Evolutionary conservation across 2,797 vertebrate species (phyloP), one percentile per base, ranked within the genome.

Genomic region (Spizella passerina): DNA sequence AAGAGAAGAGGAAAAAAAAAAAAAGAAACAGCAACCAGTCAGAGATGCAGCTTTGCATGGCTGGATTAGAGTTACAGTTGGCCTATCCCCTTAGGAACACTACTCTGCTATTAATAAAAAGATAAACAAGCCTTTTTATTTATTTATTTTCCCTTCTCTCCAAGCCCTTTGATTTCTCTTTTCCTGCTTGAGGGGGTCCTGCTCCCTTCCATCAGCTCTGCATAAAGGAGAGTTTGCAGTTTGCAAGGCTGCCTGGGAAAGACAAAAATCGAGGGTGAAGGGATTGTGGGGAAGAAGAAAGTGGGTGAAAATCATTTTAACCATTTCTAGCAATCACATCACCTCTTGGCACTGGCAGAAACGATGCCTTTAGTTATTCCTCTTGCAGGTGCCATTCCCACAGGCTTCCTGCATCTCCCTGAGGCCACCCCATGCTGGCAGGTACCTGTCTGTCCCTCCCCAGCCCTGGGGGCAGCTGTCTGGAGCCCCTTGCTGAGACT

Each of bases 91-190:
- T 76, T 70, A 87, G 92, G 95, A 96, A 46, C 55, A 41, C 44
- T 81, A 44, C 52, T 94, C 65, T 86, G 89, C 95, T 96, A 94
- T 93, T 96, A 96, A 96, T 91, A 96, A 95, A 95, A 94, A 89
- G 88, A 93, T 93, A 96, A 96, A 96, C 94, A 94, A 92, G 84
- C 34, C 38, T 5, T 19, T 95, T 96, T 96, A 92, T 94, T 96
- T 95, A 94, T 94, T 95, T 96, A 85, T 96, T 94, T 95, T 47
- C 44, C 52, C 59, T 73, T 50, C 55, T 81, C 20, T 92, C 72
- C 38, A 59, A 55, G 53, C 63, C 72, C 79, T 97, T 96, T 96
- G 94, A 95, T 95, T 96, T 96, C 59, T 81, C 50, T 65, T 90
- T 76, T 70, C 32, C 93, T 94, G 91, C 94, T 93, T 92, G 84